These are phyloP conservation scores for Hydrozoanthus gracilis DNA, from an alignment of 92 coral and sea anemone genomes.

Conservation along the genomic window DNA sequence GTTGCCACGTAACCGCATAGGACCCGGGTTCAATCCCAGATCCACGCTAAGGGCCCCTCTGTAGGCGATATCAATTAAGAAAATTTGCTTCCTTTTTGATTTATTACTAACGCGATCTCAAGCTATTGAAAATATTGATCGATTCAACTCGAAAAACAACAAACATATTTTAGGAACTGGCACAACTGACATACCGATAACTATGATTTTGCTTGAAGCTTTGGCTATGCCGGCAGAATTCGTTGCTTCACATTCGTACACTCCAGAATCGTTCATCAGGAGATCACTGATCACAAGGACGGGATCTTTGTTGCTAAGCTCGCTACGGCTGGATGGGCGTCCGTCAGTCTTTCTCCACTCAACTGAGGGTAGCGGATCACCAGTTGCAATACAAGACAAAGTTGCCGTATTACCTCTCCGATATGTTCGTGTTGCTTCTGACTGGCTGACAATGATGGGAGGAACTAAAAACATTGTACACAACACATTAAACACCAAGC, in stretches of 20 bases:
- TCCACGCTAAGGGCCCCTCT: no score
- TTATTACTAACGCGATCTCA: no score
- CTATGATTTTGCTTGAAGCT: not conserved
- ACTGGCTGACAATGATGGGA: conserved; percentile 1
- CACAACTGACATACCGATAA: not conserved
- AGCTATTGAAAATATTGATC: no score
- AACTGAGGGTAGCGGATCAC: conserved; percentile 21
- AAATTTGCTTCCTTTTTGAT: no score
- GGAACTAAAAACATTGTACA: not conserved
- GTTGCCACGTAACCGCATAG: no score
- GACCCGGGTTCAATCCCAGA: no score
- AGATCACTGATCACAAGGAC: not conserved
- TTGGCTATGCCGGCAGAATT: not conserved
- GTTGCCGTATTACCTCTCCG: not conserved
- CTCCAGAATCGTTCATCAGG: conserved; percentile 8
- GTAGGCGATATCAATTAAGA: no score
- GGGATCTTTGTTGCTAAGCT: conserved; percentile 1
- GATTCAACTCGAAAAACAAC: no score
- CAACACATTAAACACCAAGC: no score
- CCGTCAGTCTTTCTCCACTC: not conserved
- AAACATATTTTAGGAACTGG: no score
- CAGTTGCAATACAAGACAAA: conserved; percentile 6
- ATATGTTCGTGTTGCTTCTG: not conserved
- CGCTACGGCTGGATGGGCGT: not conserved
- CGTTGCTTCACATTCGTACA: conserved; percentile 23